A percentile compares a stretch with the other conserved stretches of the same genome.
These are phyloP conservation scores for Menidia menidia DNA, from an alignment of 2,797 vertebrate species.

Conservation along the genomic window DNA sequence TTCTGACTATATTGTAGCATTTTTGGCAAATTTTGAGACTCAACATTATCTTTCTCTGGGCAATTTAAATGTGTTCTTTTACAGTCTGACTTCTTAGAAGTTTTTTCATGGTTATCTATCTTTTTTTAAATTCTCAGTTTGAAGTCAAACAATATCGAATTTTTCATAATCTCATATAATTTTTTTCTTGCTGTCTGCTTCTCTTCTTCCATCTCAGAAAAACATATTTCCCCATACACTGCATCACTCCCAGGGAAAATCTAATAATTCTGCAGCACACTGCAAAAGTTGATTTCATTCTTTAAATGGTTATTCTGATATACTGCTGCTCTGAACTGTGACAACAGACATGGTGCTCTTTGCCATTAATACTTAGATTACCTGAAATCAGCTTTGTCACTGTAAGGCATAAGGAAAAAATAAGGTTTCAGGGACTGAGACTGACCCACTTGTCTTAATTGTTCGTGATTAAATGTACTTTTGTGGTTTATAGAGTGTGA, in stretches of 20 bases:
- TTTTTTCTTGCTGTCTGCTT: neutral
- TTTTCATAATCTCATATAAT: neutral
- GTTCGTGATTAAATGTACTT: slow-evolving; percentile 38
- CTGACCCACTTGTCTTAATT: slow-evolving; percentile 54
- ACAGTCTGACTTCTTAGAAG: neutral
- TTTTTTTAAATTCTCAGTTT: neutral
- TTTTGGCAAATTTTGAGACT: neutral
- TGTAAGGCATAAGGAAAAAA: slow-evolving; percentile 29
- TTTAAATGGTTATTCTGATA: slow-evolving; percentile 4
- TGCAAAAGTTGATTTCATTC: slow-evolving; percentile 1
- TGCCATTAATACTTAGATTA: neutral
- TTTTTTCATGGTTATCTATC: neutral
- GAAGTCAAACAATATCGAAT: neutral
- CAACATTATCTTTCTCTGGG: neutral
- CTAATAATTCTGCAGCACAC: slow-evolving; percentile 9
- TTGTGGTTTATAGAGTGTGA: slow-evolving; percentile 46
- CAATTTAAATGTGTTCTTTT: neutral
- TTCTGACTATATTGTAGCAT: neutral
- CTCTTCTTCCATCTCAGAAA: neutral
- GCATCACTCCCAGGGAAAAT: neutral
- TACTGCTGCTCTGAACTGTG: neutral
- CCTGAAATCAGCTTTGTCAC: slow-evolving; percentile 2
- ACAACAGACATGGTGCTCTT: neutral
- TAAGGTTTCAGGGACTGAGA: slow-evolving; percentile 12
- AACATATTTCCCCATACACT: neutral